Base-by-base conservation (phyloP, 2,113 vertebrate species). In the Alexandromys fortis region DNA sequence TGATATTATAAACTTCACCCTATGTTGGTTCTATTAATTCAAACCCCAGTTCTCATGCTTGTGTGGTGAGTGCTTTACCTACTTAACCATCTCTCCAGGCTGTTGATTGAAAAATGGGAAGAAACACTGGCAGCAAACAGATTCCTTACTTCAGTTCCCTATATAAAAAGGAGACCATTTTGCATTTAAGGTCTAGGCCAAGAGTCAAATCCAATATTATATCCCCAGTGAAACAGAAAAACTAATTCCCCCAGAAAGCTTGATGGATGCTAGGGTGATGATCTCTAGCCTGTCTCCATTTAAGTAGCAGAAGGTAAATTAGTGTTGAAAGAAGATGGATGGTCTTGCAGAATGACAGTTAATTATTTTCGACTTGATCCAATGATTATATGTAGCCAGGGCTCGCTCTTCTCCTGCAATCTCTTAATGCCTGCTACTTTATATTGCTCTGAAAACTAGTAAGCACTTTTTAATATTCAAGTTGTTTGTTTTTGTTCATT, bases 281-380 rank as follows among this genome's bases (percentile, higher is more conserved):
- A 70, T 77, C 85, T 91, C 61, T 68, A 61, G 81, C 52, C 42
- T 52, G 24, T 73, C 49, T 86, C 45, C 35, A 65, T 76, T 94
- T 86, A 94, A 91, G 68, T 77, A 73, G 73, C 70, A 97, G 61
- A 86, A 91, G 79, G 58, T 68, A 90, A 21, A 90, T 30, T 82
- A 30, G 35, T 68, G 3, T 78, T 93, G 45, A 45, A 65, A 78
- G 83, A 67, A 96, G 33, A 42, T 35, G 55, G 16, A 49, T 68
- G 76, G 28, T 24, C 30, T 85, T 73, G 2, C 35, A 96, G 70
- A 89, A 81, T 49, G 91, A 86, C n/a, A 94, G 14, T 38, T 19
- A 94, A 86, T 91, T 78, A 94, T 91, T 93, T 91, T 91, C 77
- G 72, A 73, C 21, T 73, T 68, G 28, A 91, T 89, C 78, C 26